phyloP scores from a whole-genome alignment of 2,797 vertebrate species.

The Typhlichthys eigenmanni region DNA sequence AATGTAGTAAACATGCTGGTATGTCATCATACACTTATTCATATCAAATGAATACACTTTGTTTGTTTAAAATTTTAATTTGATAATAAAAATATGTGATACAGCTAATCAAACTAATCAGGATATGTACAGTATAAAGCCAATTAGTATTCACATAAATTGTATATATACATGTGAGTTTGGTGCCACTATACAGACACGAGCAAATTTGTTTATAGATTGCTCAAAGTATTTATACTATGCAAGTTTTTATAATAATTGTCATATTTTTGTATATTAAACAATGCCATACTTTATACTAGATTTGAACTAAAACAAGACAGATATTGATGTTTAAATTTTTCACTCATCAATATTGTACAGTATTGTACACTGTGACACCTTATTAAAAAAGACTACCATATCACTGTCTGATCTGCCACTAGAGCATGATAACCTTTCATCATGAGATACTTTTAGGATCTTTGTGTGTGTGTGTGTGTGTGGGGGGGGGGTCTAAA shows the following conservation, averaged over 20 bases:
- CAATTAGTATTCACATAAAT: too few relatives aligned
- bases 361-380: background rate
- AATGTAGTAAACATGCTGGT: slow-evolving; percentile 13
- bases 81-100: slow-evolving; percentile 15
- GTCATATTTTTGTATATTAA: too few relatives aligned
- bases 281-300: too few relatives aligned
- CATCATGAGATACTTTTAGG: background rate
- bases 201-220: slow-evolving; percentile 46
- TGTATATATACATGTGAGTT: background rate
- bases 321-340: too few relatives aligned
- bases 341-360: background rate
- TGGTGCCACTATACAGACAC: slow-evolving; percentile 11
- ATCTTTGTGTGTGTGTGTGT: background rate
- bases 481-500: background rate
- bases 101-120: slow-evolving; percentile 9
- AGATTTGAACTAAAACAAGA: too few relatives aligned
- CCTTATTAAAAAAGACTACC: slow-evolving; percentile 2
- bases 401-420: slow-evolving; percentile 13
- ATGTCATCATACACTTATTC: slow-evolving; percentile 10
- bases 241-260: too few relatives aligned
- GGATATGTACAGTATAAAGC: too few relatives aligned
- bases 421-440: slow-evolving; percentile 59
- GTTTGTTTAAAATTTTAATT: background rate
- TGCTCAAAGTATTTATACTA: slow-evolving; percentile 8
- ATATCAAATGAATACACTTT: background rate